Evolutionary conservation across 2,113 vertebrate genomes (phyloP).

Genomic region (Ochotona curzoniae): DNA sequence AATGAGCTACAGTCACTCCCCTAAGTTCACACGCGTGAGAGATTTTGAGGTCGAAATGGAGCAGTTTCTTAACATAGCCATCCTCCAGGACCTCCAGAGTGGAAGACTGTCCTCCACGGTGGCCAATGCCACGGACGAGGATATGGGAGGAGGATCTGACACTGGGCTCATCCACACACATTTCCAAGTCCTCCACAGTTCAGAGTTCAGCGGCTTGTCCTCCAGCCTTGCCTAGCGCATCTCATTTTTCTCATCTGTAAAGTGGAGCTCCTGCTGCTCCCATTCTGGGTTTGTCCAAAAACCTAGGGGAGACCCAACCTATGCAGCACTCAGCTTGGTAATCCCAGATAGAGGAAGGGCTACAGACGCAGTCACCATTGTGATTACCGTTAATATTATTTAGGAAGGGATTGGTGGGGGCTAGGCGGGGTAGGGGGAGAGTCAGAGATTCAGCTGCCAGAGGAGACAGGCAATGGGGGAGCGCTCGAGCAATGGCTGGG

Average conservation of each 20-base stretch:
- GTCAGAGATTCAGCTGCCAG: not conserved
- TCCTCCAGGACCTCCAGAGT: no score
- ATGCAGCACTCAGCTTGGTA: accelerated
- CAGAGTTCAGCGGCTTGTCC: not conserved
- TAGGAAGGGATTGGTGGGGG: not conserved
- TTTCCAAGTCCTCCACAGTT: not conserved
- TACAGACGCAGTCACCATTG: accelerated
- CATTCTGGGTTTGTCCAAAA: not conserved
- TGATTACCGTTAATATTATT: not conserved
- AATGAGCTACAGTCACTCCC: not conserved
- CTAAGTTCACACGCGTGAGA: not conserved
- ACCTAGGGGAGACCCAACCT: accelerated
- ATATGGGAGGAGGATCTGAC: accelerated
- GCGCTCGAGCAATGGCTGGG: not conserved
- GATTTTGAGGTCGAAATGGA: accelerated
- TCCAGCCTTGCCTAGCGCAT: not conserved
- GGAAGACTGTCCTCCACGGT: no score
- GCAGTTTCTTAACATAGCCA: no score
- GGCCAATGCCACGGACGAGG: no score
- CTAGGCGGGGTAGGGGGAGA: not conserved
- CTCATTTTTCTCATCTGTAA: not conserved
- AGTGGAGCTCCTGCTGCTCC: not conserved
- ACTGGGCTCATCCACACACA: no score
- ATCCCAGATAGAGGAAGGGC: not conserved
- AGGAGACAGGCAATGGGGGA: slow-evolving; percentile 40